A percentile compares a stretch with the other conserved stretches of the same genome.
phyloP scores from a whole-genome alignment of 2,888 invertebrate species.

The Chymomyza amoena region DNA sequence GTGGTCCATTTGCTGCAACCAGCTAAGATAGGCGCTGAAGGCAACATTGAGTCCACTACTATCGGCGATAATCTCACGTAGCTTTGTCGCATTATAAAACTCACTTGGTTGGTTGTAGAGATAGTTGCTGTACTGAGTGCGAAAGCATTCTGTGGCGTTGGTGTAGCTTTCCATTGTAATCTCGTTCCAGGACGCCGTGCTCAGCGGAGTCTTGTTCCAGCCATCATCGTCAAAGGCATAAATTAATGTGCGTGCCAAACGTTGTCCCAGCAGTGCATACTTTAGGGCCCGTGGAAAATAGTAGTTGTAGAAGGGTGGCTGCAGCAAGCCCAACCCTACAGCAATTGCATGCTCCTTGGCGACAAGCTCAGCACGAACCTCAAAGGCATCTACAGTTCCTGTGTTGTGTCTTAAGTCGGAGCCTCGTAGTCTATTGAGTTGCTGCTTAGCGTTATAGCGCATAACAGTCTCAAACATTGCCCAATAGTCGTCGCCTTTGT shows the following conservation, averaged over 20 bases:
- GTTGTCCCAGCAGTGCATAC: constrained; percentile 63
- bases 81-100: constrained; percentile 61
- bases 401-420: constrained; percentile 38
- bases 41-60: constrained; percentile 71
- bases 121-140: constrained; percentile 67
- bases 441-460: constrained; percentile 51
- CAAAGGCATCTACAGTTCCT: constrained; percentile 52
- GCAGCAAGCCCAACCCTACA: constrained; percentile 70
- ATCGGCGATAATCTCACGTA: constrained; percentile 67
- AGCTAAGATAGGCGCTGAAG: constrained; percentile 72
- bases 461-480: constrained; percentile 50
- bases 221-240: constrained; percentile 69
- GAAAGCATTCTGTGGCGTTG: constrained; percentile 67
- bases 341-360: constrained; percentile 53
- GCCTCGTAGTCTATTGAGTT: constrained; percentile 49
- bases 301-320: constrained; percentile 69
- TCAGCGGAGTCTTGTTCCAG: constrained; percentile 60
- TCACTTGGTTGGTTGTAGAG: constrained; percentile 59
- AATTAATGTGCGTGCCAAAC: constrained; percentile 59
- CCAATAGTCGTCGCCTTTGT: constrained; percentile 64
- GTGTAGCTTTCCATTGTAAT: constrained; percentile 51
- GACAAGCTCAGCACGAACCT: constrained; percentile 54
- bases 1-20: constrained; percentile 58
- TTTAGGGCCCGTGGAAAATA: constrained; percentile 65
- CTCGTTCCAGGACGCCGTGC: constrained; percentile 55